These are phyloP conservation scores for Odontocolon sp. DNA, from an alignment of 2,888 invertebrate genomes.

Conservation along the genomic window DNA sequence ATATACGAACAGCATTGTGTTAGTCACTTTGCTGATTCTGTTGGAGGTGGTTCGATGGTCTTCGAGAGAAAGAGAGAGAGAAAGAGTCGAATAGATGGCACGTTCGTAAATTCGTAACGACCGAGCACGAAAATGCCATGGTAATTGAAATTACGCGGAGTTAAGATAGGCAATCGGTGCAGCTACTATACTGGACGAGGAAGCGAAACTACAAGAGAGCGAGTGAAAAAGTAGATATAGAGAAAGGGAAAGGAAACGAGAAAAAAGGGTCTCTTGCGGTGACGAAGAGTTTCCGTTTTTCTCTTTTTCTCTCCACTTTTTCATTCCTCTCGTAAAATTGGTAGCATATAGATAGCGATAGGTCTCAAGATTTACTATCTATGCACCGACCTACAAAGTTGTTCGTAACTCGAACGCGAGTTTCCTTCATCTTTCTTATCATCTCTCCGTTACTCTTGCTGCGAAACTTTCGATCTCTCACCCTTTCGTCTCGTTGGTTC, in stretches of 20 bases:
- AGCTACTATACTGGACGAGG: not conserved
- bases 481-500: conserved; percentile 26
- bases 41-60: not conserved
- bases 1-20: not conserved
- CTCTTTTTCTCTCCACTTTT: not conserved
- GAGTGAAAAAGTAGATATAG: not conserved
- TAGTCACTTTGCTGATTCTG: not conserved
- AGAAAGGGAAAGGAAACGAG: not conserved
- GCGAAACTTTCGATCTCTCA: not conserved
- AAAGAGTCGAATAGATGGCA: conserved; percentile 23
- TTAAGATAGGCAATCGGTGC: conserved; percentile 20
- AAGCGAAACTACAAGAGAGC: not conserved
- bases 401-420: not conserved
- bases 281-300: not conserved
- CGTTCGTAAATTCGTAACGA: conserved; percentile 53
- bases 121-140: conserved; percentile 22
- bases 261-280: conserved; percentile 1
- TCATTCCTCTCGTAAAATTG: not conserved
- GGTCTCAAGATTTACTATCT: not conserved
- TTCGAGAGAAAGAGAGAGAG: conserved; percentile 3
- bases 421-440: conserved; percentile 7
- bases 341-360: not conserved
- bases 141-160: conserved; percentile 44
- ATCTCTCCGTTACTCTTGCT: not conserved
- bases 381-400: not conserved